Conservation (phyloP, 1,140 invertebrate genomes). For the Nylanderia fulva region DNA sequence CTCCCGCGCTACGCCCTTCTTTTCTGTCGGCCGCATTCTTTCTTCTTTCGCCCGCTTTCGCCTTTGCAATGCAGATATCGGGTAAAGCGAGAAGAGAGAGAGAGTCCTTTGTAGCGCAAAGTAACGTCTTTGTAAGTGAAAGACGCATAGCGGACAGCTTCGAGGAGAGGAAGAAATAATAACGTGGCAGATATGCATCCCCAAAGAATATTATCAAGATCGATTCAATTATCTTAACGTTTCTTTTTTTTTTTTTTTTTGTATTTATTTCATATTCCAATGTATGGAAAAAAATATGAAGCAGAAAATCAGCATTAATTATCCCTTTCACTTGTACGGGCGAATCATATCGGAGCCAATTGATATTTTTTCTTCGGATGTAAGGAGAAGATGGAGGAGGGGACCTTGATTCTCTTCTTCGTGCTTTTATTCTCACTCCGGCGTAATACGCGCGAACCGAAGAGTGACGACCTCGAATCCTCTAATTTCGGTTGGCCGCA, state of each 20-base stretch:
- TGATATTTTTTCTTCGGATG: constrained; percentile 19
- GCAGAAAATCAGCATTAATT: constrained; percentile 34
- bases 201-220: neutral
- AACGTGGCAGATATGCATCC: neutral
- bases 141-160: neutral
- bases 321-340: neutral
- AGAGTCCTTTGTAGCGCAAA: constrained; percentile 51
- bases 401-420: neutral
- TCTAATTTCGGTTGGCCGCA: constrained; percentile 71
- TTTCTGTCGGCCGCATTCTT: constrained; percentile 63
- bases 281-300: too few relatives aligned
- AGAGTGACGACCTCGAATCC: constrained; percentile 66
- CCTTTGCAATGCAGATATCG: constrained; percentile 70
- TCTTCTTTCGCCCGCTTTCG: constrained; percentile 65
- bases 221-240: neutral
- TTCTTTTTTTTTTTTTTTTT: too few relatives aligned
- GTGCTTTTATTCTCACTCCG: constrained; percentile 54
- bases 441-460: constrained; percentile 53
- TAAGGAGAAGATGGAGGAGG: neutral
- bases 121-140: constrained; percentile 53
- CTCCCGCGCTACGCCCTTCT: constrained; percentile 65
- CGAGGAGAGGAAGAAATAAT: neutral
- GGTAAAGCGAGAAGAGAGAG: too few relatives aligned
- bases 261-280: neutral
- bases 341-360: neutral